A percentile compares a stretch with the other conserved stretches of the same genome.
Conservation (phyloP, 2,797 vertebrate genomes). For the Chromobotia macracanthus region DNA sequence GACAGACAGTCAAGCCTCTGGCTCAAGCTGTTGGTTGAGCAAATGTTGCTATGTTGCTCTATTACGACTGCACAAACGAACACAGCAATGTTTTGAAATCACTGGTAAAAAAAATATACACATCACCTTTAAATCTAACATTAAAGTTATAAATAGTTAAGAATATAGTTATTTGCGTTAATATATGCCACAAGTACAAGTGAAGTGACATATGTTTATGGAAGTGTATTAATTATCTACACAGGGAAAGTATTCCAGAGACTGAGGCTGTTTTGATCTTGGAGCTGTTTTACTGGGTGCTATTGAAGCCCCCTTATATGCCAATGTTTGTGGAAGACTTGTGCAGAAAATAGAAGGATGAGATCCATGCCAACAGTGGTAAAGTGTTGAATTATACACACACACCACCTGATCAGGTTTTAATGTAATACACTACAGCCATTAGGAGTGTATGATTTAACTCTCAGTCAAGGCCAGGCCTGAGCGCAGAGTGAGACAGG, state of each 20-base stretch:
- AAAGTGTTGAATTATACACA: constrained; percentile 45
- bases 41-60: neutral
- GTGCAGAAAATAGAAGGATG: neutral
- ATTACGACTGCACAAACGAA: neutral
- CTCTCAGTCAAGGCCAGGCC: constrained; percentile 16
- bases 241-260: neutral
- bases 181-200: neutral
- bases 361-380: constrained; percentile 13
- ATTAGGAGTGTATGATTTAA: constrained; percentile 45
- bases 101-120: no score
- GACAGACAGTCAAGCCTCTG: neutral
- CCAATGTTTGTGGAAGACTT: constrained; percentile 58
- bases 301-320: constrained; percentile 54
- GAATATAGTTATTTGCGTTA: neutral
- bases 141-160: neutral
- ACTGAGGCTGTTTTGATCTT: constrained; percentile 1
- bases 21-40: neutral
- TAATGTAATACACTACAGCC: constrained; percentile 41
- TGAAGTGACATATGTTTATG: neutral
- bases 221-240: neutral
- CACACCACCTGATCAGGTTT: constrained; percentile 28
- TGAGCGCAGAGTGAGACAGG: neutral
- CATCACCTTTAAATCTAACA: neutral
- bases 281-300: constrained; percentile 19
- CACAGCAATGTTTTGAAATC: neutral